Evolutionary conservation across 2,888 invertebrate species (phyloP).

Genomic region (Trissoscelio sp.): DNA sequence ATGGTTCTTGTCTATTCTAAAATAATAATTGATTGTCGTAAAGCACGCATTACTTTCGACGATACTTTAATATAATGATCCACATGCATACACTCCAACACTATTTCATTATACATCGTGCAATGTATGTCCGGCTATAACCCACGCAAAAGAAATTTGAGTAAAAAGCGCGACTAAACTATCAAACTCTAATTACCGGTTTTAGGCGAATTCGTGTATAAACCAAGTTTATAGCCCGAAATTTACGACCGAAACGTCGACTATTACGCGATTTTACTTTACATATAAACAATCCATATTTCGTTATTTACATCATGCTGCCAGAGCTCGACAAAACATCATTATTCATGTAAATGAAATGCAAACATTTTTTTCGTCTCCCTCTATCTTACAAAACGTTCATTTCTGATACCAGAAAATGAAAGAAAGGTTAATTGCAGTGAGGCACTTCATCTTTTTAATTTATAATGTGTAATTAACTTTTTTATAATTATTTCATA

Average conservation of each 20-base stretch:
- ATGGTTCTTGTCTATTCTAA: background rate
- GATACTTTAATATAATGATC: constrained; percentile 39
- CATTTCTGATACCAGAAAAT: constrained; percentile 1
- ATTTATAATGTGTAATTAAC: no score
- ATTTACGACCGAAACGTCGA: constrained; percentile 58
- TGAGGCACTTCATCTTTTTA: no score
- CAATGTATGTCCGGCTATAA: constrained; percentile 45
- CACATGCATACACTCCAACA: constrained; percentile 21
- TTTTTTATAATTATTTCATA: no score
- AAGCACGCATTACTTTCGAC: constrained; percentile 17
- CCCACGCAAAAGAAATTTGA: constrained; percentile 40
- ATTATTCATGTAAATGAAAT: constrained; percentile 41
- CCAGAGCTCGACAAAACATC: constrained; percentile 23
- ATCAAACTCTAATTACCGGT: constrained; percentile 64
- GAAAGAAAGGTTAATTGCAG: no score
- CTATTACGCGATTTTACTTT: constrained; percentile 48
- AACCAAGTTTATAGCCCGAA: constrained; percentile 62
- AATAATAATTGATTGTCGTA: background rate
- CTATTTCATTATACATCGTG: constrained; percentile 42
- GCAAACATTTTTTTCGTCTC: constrained; percentile 28
- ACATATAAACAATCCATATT: constrained; percentile 47
- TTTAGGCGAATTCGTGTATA: constrained; percentile 60
- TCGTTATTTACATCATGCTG: constrained; percentile 49
- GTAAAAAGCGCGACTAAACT: constrained; percentile 61
- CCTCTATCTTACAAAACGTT: constrained; percentile 18